Base-by-base conservation (phyloP, 2,888 invertebrate genomes). In the Venusia cambrica region DNA sequence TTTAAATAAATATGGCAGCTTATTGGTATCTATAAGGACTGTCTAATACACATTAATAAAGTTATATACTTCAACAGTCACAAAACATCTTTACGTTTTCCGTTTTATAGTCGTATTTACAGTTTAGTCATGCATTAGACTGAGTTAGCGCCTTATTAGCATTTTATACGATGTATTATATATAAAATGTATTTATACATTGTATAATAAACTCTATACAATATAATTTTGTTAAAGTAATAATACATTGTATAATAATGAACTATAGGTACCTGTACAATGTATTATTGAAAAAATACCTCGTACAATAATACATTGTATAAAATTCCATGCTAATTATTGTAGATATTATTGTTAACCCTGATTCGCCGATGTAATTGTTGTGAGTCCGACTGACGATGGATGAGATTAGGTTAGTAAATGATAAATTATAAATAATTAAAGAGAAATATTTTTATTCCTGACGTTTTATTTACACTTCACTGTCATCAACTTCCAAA, bases 381-480 rank as follows among this genome's bases (percentile, higher is more conserved):
- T 57, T 59, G 72, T 70, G 69, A 67, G 71, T 67, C 64, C 70
- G 75, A 73, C 69, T 72, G 77, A 71, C 24, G 70, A 70, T 63
- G 77, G 64, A 78, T 74, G 80, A 74, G 67, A 68, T 71, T 79
- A 75, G 75, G 65, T 53, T 73, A 60, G 30, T 39, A 42, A 51
- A 81, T 57, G 65, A 74, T 79, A 77, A 79, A 80, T 78, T 79
- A 80, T 80, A 70, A 81, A 83, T 83, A 80, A 84, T 57, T 40
- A 70, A 83, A 78, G 74, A 78, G 74, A 73, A 64, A 80, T 83
- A 83, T 84, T 84, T 84, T 84, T 81, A 73, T 26, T 41, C 44
- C 13, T 18, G 45, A 33, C 41, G 41, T 48, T 51, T 51, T 40
- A 51, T 52, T 51, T 51, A 49, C 29, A 29, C 21, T 20, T 5